Evolutionary conservation across 2,888 invertebrate genomes (phyloP).

Genomic region (Drosophila yooni): DNA sequence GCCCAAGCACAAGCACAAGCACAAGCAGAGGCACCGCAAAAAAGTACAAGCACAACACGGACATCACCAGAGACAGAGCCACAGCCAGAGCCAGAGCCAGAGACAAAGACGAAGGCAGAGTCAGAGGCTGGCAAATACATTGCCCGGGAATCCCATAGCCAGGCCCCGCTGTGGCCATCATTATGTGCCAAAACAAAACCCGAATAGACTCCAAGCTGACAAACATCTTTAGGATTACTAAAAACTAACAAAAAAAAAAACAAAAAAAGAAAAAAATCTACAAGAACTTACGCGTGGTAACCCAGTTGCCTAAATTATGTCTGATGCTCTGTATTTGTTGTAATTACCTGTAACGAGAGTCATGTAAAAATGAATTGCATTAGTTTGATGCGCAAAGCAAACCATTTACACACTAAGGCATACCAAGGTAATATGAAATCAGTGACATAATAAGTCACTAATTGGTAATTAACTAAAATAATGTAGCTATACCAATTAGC

Average conservation of each 20-base stretch:
- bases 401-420: not conserved
- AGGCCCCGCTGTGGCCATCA: constrained; percentile 31
- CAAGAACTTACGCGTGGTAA: constrained; percentile 50
- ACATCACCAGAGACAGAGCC: constrained; percentile 5
- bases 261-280: not conserved
- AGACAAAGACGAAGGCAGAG: not conserved
- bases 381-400: constrained; percentile 17
- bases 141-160: constrained; percentile 11
- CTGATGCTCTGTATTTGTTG: constrained; percentile 16
- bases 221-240: constrained; percentile 23
- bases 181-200: constrained; percentile 37
- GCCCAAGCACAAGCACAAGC: not conserved
- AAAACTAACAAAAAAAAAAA: not conserved
- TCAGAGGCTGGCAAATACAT: not conserved
- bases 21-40: not conserved
- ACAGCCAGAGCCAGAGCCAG: constrained; percentile 1
- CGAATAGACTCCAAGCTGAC: constrained; percentile 14
- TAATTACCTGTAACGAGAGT: constrained; percentile 60
- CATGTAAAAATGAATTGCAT: constrained; percentile 14
- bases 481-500: not conserved
- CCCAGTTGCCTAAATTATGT: constrained; percentile 54
- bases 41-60: constrained; percentile 15
- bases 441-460: not conserved
- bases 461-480: not conserved
- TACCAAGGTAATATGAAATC: not conserved